Evolutionary conservation across 2,797 vertebrate species (phyloP).

Genomic region (Syncerus caffer): DNA sequence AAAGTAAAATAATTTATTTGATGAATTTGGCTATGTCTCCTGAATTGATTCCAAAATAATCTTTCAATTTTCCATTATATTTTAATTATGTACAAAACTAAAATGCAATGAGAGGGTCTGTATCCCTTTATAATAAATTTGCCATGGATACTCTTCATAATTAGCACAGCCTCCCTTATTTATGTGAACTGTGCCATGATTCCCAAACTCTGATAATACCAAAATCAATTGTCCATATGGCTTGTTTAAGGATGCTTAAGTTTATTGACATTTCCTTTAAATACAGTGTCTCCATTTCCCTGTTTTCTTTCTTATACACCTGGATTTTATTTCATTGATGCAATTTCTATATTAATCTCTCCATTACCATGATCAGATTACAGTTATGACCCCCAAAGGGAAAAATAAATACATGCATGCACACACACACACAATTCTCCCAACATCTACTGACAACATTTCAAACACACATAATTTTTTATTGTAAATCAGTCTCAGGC

Average conservation of each 20-base stretch:
- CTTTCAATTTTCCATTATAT: conserved; percentile 58
- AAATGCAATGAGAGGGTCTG: conserved; percentile 41
- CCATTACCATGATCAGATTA: not conserved
- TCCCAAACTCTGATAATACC: not conserved
- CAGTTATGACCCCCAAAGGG: not conserved
- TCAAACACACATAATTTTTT: not conserved
- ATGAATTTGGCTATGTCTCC: conserved; percentile 41
- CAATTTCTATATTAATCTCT: conserved; percentile 18
- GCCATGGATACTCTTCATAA: conserved; percentile 28
- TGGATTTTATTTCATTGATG: not conserved
- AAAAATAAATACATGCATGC: not conserved
- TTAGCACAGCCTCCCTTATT: not conserved
- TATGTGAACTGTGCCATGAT: not conserved
- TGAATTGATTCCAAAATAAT: conserved; percentile 55
- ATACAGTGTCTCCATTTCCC: not conserved
- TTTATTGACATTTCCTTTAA: not conserved
- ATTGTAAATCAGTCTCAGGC: not conserved
- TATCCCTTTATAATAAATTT: conserved; percentile 5
- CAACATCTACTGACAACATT: not conserved
- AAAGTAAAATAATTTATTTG: conserved; percentile 37
- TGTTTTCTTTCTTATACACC: conserved; percentile 9
- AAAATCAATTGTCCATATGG: not conserved
- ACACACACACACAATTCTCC: not conserved
- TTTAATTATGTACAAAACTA: conserved; percentile 53
- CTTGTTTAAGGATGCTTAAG: not conserved